phyloP scores from a whole-genome alignment of 2,113 vertebrate species.

The Laticauda colubrina region DNA sequence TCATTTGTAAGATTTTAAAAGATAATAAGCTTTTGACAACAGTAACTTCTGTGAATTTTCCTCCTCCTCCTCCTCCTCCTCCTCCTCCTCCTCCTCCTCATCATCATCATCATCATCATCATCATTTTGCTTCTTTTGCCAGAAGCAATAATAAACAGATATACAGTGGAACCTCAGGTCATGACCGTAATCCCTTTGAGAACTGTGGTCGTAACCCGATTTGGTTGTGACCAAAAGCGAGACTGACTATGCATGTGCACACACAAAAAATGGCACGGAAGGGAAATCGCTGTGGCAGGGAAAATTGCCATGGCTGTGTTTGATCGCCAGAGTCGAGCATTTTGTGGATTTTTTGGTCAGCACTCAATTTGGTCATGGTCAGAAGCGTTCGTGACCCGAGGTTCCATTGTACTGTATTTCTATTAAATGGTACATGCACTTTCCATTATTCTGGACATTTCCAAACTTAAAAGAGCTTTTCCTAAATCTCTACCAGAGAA shows the following conservation, averaged over 20 bases:
- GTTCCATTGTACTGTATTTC: background rate
- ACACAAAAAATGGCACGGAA: no score
- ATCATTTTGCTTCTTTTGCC: constrained; percentile 1
- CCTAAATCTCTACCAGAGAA: background rate
- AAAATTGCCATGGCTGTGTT: no score
- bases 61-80: background rate
- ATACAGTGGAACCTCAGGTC: background rate
- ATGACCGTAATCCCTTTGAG: no score
- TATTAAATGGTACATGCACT: background rate
- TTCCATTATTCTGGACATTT: background rate
- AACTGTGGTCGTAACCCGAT: no score
- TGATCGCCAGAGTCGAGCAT: no score
- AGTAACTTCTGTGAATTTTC: background rate
- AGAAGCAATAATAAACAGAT: constrained; percentile 3
- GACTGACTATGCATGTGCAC: no score
- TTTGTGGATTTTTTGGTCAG: no score
- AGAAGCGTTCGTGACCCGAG: no score
- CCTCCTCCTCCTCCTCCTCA: background rate
- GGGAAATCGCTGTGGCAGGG: no score
- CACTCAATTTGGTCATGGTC: no score
- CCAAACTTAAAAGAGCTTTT: background rate
- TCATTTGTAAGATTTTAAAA: background rate
- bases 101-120: no score
- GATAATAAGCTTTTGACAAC: background rate
- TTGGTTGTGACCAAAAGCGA: no score